These are phyloP conservation scores for Excalfactoria chinensis DNA, from an alignment of 2,113 vertebrate species.

Conservation along the genomic window DNA sequence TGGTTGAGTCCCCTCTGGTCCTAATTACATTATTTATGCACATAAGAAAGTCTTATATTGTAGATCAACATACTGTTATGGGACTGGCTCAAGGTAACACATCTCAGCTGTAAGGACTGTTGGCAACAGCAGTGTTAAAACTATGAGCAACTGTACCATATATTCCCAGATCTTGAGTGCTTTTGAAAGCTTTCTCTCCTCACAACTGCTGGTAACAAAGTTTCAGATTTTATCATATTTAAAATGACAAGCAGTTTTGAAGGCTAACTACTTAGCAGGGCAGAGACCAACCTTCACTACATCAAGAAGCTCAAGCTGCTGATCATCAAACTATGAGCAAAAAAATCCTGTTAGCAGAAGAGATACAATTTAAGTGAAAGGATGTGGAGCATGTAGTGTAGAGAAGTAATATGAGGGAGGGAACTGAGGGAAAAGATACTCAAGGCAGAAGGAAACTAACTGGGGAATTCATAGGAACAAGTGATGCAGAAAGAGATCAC, in stretches of 20 bases:
- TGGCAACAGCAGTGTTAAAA: conserved; percentile 18
- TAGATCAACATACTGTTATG: conserved; percentile 12
- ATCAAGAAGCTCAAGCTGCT: neutral
- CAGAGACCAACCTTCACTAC: neutral
- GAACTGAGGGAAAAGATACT: neutral
- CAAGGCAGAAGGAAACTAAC: neutral
- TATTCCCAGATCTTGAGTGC: neutral
- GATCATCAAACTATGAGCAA: neutral
- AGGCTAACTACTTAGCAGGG: neutral
- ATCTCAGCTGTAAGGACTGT: conserved; percentile 29
- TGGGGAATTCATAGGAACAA: neutral
- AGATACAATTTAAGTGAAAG: neutral
- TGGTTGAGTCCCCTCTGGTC: neutral
- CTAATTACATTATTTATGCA: conserved; percentile 22
- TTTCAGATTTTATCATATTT: neutral
- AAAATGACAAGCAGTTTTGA: neutral
- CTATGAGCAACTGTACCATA: neutral
- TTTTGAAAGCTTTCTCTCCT: conserved; percentile 5
- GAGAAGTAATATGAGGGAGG: neutral
- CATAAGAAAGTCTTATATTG: conserved; percentile 36
- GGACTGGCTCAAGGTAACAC: neutral
- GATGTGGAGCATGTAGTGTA: neutral
- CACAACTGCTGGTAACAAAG: neutral
- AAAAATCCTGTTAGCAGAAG: neutral
- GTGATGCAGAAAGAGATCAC: neutral